phyloP scores from a whole-genome alignment of 2,888 invertebrate genomes.

The Drosophila greeni region DNA sequence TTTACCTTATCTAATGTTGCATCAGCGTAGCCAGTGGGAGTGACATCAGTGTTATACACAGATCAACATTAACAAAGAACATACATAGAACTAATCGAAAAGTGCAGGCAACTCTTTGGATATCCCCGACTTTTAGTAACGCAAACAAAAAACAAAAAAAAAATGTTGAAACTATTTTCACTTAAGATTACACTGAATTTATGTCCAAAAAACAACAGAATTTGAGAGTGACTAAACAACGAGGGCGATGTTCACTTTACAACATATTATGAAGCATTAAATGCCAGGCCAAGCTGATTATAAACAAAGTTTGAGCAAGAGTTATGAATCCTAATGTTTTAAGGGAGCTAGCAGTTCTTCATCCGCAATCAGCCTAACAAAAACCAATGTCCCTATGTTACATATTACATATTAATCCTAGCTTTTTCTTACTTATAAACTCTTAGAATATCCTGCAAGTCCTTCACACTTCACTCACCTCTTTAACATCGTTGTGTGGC shows the following conservation, averaged over 20 bases:
- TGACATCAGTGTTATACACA: slow-evolving; percentile 6
- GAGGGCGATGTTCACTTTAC: not conserved
- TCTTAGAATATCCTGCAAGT: not conserved
- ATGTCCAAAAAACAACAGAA: slow-evolving; percentile 49
- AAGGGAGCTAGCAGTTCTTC: too few relatives aligned
- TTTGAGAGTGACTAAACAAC: slow-evolving; percentile 46
- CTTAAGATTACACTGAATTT: slow-evolving; percentile 57
- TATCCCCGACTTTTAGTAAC: slow-evolving; percentile 35
- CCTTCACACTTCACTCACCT: slow-evolving; percentile 66
- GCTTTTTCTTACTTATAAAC: not conserved
- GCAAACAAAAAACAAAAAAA: slow-evolving; percentile 42
- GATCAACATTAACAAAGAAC: slow-evolving; percentile 30
- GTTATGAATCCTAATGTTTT: too few relatives aligned
- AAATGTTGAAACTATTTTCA: slow-evolving; percentile 49
- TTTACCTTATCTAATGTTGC: slow-evolving; percentile 21
- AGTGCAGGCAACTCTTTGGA: slow-evolving; percentile 15
- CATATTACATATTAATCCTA: not conserved
- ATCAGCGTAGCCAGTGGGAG: slow-evolving; percentile 3
- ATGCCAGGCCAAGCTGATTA: slow-evolving; percentile 8
- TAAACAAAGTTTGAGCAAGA: not conserved
- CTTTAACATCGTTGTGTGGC: slow-evolving; percentile 79
- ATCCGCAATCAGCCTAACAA: too few relatives aligned
- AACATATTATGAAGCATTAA: not conserved
- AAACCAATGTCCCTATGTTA: too few relatives aligned
- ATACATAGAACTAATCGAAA: slow-evolving; percentile 32